Evolutionary conservation across 2,888 invertebrate genomes (phyloP), one percentile per base, ranked within the genome.

Genomic region (Ernsta delagoae): DNA sequence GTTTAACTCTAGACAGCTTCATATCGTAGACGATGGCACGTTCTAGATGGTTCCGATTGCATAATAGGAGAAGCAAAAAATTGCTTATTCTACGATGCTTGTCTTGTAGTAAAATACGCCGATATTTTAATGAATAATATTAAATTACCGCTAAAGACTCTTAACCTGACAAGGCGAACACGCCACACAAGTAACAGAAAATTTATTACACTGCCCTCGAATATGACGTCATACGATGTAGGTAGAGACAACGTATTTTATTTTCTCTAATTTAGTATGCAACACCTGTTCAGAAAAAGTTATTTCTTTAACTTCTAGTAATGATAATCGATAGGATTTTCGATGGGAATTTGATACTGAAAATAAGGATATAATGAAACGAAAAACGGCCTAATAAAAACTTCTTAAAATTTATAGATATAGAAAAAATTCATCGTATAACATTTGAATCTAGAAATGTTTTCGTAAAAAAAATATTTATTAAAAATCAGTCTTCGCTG

Each of bases 31-130:
- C 53, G 60, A 24, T 41, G 12, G 34, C 57, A 31, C 39, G 39
- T 5, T 39, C 39, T 39, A 39, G 39, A 39, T 39, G 90, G 89
- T 83, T 83, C 48, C 31, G 57, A 68, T 45, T 54, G 8, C 60
- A 39, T n/a, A 39, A 54, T 54, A 34, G 11, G 31, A 34, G 54
- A 54, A 54, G 31, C 34, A 34, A 54, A 54, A 54, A 12, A 50
- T 7, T 16, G 16, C 7, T 16, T n/a, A 48, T 16, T 16, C 1
- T 6, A 7, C 50, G 50, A 16, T 8, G 16, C 16, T 16, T 12
- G 48, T n/a, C n/a, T 48, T 48, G 5, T 12, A 16, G 50, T 16
- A 50, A 31, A 4, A 6, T 54, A 54, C 11, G 24, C 24, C n/a
- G n/a, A 54, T 31, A 31, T 31, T 54, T 31, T 24, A 31, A 31